phyloP scores from a whole-genome alignment of 2,888 invertebrate genomes.

The Serrognathus titanus region DNA sequence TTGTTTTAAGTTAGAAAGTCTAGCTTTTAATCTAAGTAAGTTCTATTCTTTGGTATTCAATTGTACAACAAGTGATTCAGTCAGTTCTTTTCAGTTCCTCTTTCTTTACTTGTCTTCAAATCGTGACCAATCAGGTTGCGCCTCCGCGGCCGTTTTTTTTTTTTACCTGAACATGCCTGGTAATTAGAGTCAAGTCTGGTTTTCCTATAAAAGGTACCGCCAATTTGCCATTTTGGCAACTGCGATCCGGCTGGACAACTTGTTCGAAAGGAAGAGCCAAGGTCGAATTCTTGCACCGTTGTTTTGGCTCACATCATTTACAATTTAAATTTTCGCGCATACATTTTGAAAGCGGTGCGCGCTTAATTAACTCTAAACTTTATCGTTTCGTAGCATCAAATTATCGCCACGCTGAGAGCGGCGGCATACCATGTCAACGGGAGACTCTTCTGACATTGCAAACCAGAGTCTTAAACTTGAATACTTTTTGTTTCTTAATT shows the following conservation, averaged over 20 bases:
- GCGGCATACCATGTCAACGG: conserved; percentile 17
- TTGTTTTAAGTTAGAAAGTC: too few relatives aligned
- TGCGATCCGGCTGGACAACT: background rate
- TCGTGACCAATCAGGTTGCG: background rate
- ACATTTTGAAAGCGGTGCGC: background rate
- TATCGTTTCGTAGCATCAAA: conserved; percentile 12
- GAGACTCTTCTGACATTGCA: too few relatives aligned
- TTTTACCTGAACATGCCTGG: background rate
- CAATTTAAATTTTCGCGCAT: conserved; percentile 8
- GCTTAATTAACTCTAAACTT: conserved; percentile 10
- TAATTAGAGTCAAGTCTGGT: conserved; percentile 2
- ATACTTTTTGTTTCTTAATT: too few relatives aligned
- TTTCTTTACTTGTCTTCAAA: too few relatives aligned
- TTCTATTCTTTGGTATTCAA: too few relatives aligned
- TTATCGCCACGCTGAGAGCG: background rate
- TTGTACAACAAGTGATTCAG: too few relatives aligned
- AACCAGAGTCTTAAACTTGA: too few relatives aligned
- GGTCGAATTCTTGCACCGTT: background rate
- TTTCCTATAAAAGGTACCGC: conserved; percentile 1
- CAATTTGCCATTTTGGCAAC: conserved; percentile 4
- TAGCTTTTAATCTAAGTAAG: too few relatives aligned
- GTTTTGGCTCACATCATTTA: conserved; percentile 4
- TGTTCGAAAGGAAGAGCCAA: background rate
- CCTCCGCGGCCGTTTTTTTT: background rate
- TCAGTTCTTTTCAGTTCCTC: too few relatives aligned